Evolutionary conservation across 1,140 invertebrate species (phyloP).

Genomic region (Dreissena polymorpha): DNA sequence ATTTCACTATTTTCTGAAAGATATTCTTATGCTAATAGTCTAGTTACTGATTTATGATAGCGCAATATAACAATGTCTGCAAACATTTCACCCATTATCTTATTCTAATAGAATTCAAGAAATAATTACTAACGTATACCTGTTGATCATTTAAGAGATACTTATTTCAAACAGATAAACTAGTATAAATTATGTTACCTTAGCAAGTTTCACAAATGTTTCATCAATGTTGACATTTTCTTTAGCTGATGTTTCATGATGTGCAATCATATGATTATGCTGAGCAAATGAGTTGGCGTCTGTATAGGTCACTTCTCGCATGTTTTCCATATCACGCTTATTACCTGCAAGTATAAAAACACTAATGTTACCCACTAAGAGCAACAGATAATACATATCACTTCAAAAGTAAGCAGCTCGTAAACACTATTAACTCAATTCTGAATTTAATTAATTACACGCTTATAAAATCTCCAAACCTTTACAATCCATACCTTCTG

Average conservation of each 20-base stretch:
- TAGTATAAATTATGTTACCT: constrained; percentile 59
- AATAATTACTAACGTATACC: background rate
- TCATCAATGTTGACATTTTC: constrained; percentile 79
- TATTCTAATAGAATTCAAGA: background rate
- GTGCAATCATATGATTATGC: constrained; percentile 80
- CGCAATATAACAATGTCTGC: background rate
- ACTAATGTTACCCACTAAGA: too few species aligned
- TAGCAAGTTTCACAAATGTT: constrained; percentile 77
- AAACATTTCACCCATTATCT: background rate
- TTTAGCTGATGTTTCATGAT: constrained; percentile 79
- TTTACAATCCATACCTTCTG: too few species aligned
- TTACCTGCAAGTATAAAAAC: constrained; percentile 82
- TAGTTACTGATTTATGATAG: background rate
- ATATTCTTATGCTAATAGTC: background rate
- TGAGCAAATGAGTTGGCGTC: constrained; percentile 92
- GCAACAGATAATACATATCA: too few species aligned
- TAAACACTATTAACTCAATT: background rate
- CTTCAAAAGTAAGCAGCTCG: background rate
- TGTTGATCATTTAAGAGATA: background rate
- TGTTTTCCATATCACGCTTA: constrained; percentile 91
- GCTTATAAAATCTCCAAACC: background rate
- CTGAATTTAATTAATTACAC: background rate
- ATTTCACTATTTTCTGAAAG: background rate
- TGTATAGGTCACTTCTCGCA: constrained; percentile 90
- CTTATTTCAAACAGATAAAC: background rate